A percentile compares a stretch with the other conserved stretches of the same genome.
phyloP scores from a whole-genome alignment of 2,113 vertebrate genomes.

The Brachionichthys hirsutus region DNA sequence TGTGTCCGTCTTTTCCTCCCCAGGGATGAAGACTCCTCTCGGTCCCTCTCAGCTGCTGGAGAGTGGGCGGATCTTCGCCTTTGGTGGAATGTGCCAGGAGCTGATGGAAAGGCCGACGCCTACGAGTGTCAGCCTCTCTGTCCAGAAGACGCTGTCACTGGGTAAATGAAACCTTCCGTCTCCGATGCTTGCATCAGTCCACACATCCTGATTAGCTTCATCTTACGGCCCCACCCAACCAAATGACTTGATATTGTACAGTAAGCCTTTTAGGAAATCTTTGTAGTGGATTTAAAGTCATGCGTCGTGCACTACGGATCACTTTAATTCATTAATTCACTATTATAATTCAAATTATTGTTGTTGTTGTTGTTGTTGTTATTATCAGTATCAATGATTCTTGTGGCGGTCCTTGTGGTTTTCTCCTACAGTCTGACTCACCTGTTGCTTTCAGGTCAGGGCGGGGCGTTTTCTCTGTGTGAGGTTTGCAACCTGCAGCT shows the following conservation, averaged over 20 bases:
- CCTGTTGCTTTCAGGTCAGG: slow-evolving; percentile 34
- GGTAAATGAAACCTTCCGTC: slow-evolving; percentile 80
- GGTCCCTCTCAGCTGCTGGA: slow-evolving; percentile 80
- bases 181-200: too few relatives aligned
- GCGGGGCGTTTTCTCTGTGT: slow-evolving; percentile 86
- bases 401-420: too few relatives aligned
- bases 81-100: slow-evolving; percentile 77
- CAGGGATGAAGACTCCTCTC: slow-evolving; percentile 86
- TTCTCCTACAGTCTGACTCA: background rate
- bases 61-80: slow-evolving; percentile 83
- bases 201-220: too few relatives aligned
- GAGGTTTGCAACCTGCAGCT: slow-evolving; percentile 96
- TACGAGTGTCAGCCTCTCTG: slow-evolving; percentile 50
- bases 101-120: slow-evolving; percentile 72
- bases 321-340: too few relatives aligned
- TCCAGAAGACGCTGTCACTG: slow-evolving; percentile 73
- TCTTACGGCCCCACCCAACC: too few relatives aligned
- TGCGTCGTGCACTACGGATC: too few relatives aligned
- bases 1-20: background rate
- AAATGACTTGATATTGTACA: too few relatives aligned
- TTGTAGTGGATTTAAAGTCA: too few relatives aligned
- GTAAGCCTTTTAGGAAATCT: too few relatives aligned
- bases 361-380: too few relatives aligned
- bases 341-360: too few relatives aligned
- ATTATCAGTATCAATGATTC: too few relatives aligned